Conservation (phyloP, 2,113 vertebrate species). For the Colius striatus region DNA sequence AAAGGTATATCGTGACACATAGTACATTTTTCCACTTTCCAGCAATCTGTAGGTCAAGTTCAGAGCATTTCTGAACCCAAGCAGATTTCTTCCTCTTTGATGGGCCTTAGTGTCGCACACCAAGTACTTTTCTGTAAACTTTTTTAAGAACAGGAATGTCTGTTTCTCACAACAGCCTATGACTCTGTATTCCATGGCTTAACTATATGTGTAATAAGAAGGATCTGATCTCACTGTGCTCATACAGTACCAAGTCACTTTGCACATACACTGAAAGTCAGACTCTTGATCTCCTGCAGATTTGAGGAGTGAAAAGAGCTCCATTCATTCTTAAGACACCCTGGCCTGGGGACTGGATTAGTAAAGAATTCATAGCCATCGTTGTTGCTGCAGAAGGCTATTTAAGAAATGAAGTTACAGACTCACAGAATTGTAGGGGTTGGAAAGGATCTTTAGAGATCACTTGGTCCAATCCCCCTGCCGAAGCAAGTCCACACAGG, state of each 20-base stretch:
- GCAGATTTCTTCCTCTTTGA: not conserved
- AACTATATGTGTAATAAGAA: not conserved
- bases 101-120: not conserved
- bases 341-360: not conserved
- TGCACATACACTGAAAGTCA: not conserved
- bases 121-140: not conserved
- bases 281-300: not conserved
- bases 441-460: too few relatives aligned
- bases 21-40: not conserved
- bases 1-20: not conserved
- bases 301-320: not conserved
- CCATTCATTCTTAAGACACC: not conserved
- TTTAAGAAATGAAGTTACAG: not conserved
- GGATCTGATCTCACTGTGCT: not conserved
- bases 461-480: too few relatives aligned
- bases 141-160: not conserved
- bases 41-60: not conserved
- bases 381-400: not conserved
- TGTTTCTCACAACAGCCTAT: not conserved
- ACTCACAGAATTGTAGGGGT: too few relatives aligned
- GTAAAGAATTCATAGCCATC: not conserved
- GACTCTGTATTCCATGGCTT: not conserved
- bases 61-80: not conserved
- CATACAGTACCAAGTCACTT: accelerated
- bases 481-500: too few relatives aligned